Conservation (phyloP, 1,140 invertebrate genomes). For the Pogonomyrmex barbatus region DNA sequence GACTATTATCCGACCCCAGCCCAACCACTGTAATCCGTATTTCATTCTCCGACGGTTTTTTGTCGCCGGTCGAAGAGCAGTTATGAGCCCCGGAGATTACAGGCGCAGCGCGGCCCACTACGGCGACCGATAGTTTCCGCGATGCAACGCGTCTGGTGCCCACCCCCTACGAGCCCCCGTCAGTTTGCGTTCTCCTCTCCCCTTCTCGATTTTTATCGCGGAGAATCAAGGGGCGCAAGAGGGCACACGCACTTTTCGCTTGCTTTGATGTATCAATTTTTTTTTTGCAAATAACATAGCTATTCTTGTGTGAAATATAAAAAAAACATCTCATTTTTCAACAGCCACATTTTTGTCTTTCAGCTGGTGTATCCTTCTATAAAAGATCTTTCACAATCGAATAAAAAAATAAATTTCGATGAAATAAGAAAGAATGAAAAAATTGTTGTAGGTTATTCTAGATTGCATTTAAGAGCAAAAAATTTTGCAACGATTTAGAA, state of each 20-base stretch:
- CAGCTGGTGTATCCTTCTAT: too few relatives aligned
- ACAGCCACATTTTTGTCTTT: too few relatives aligned
- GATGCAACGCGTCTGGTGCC: constrained; percentile 53
- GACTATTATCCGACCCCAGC: constrained; percentile 76
- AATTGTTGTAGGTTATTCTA: too few relatives aligned
- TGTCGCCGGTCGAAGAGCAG: constrained; percentile 73
- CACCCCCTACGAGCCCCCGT: constrained; percentile 25
- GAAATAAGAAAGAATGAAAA: too few relatives aligned
- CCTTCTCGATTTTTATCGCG: not conserved
- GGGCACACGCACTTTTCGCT: not conserved
- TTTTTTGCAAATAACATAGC: not conserved
- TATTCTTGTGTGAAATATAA: not conserved
- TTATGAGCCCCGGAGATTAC: constrained; percentile 77
- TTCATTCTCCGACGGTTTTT: constrained; percentile 82
- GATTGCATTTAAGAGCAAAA: too few relatives aligned
- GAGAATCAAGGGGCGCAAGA: not conserved
- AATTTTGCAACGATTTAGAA: too few relatives aligned
- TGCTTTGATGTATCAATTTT: not conserved
- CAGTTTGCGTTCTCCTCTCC: not conserved
- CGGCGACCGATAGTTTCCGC: constrained; percentile 75
- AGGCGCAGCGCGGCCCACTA: constrained; percentile 68
- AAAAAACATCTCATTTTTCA: too few relatives aligned
- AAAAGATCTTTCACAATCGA: too few relatives aligned
- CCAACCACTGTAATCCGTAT: constrained; percentile 83
- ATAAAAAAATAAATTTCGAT: too few relatives aligned